Base-by-base conservation (phyloP, 2,797 vertebrate genomes). In the Gymnocypris eckloni region DNA sequence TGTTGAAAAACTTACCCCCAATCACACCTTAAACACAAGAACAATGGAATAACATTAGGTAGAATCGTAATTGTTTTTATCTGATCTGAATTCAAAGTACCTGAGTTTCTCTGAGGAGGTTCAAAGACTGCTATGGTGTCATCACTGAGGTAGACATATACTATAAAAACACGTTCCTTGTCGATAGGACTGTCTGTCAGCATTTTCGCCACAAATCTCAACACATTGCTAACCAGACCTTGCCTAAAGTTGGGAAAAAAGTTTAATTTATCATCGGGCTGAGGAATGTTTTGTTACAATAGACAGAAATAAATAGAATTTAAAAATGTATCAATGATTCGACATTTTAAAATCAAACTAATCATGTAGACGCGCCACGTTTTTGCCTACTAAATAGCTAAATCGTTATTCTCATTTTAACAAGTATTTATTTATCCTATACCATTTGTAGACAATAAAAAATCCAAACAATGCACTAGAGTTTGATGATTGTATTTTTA, bases 121-220 rank as follows among this genome's bases (percentile, higher is more conserved):
- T 98, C 97, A 92, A 96, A 98, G 88, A 99, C 89, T 4, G 93
- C 93, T 87, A 99, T 94, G 83, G 96, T 95, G 91, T 97, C 96
- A 91, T 99, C 96, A 1, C 93, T 89, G 82, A 99, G 95, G 93
- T 95, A 96, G 92, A 94, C 97, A 84, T 95, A 97, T 87, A 99
- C 92, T 79, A 97, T 80, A 88, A 99, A 98, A 85, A 92, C 91
- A n/a, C 96, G 92, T 4, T 94, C 93, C 72, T 66, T 88, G 90
- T 97, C 93, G 1, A 93, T 69, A 15, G 93, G 86, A 89, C 91
- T 92, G 4, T 91, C 89, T 1, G 95, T 96, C 88, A 94, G 18
- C 84, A 97, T 92, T 91, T 94, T 97, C 39, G 95, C 97, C 28
- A 82, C 85, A 86, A 96, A 98, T 4, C 91, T 94, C 89, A 99